phyloP scores from a whole-genome alignment of 2,113 vertebrate species.

The Neogale vison region DNA sequence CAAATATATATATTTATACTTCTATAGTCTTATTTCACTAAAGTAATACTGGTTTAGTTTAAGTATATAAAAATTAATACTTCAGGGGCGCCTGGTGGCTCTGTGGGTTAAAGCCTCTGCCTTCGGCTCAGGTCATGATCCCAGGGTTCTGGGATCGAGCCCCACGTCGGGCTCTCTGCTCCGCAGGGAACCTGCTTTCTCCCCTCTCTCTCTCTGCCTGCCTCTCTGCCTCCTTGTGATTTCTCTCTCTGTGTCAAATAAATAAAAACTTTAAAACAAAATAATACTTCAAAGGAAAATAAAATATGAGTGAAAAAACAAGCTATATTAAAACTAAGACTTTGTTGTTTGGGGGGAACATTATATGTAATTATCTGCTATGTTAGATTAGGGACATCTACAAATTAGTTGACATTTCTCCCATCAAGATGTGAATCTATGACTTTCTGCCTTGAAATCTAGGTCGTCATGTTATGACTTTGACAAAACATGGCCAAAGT shows the following conservation, averaged over 20 bases:
- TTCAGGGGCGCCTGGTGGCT: no score
- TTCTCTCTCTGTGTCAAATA: no score
- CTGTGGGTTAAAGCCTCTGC: no score
- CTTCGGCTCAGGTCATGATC: no score
- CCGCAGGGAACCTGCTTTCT: no score
- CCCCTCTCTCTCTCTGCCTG: no score
- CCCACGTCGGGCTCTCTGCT: no score
- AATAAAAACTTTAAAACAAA: no score
- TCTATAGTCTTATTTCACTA: conserved; percentile 63
- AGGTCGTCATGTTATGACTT: neutral
- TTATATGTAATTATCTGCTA: neutral
- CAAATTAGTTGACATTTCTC: neutral
- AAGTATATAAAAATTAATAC: neutral
- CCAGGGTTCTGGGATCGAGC: no score
- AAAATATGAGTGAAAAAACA: neutral
- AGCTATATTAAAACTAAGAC: neutral
- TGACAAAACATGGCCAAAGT: neutral
- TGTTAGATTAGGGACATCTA: neutral
- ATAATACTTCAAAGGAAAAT: neutral
- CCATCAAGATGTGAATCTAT: neutral
- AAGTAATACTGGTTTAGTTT: conserved; percentile 61
- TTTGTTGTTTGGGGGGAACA: neutral
- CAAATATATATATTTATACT: conserved; percentile 61
- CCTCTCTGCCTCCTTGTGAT: no score
- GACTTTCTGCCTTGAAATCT: neutral